A percentile compares a stretch with the other conserved stretches of the same genome.
Conservation (phyloP, 2,113 vertebrate species). For the Monarcha castaneiventris region DNA sequence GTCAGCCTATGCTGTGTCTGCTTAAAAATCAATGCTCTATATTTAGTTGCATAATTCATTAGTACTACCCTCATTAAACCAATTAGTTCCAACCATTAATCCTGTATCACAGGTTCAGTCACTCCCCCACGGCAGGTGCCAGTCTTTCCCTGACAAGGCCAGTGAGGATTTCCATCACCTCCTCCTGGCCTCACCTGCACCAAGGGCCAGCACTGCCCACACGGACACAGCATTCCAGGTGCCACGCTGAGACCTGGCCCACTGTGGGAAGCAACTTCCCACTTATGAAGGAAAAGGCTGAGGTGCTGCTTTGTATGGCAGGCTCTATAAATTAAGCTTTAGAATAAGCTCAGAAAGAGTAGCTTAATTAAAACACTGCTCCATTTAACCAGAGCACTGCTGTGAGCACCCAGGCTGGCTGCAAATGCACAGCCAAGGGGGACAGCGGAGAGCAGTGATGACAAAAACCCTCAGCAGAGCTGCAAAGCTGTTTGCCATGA, state of each 20-base stretch:
- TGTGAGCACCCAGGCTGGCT: neutral
- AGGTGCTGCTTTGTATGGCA: neutral
- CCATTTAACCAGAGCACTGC: neutral
- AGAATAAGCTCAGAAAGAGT: neutral
- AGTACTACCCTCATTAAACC: conserved; percentile 9
- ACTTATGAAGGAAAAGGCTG: neutral
- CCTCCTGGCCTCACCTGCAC: neutral
- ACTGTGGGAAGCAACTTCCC: neutral
- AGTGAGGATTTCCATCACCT: neutral
- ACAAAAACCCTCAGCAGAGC: neutral
- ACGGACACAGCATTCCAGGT: neutral
- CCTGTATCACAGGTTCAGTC: neutral
- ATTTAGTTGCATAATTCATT: neutral
- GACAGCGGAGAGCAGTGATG: neutral
- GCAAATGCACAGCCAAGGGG: neutral
- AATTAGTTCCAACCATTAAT: conserved; percentile 9
- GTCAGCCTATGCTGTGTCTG: neutral
- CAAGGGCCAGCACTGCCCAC: neutral
- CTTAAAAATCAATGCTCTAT: neutral
- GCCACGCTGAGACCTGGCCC: neutral
- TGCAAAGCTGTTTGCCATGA: neutral
- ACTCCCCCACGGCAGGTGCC: neutral
- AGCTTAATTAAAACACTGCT: neutral
- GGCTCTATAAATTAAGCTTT: neutral
- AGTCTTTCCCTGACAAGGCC: neutral